phyloP scores from a whole-genome alignment of 1,140 invertebrate species.

The Papilio machaon region DNA sequence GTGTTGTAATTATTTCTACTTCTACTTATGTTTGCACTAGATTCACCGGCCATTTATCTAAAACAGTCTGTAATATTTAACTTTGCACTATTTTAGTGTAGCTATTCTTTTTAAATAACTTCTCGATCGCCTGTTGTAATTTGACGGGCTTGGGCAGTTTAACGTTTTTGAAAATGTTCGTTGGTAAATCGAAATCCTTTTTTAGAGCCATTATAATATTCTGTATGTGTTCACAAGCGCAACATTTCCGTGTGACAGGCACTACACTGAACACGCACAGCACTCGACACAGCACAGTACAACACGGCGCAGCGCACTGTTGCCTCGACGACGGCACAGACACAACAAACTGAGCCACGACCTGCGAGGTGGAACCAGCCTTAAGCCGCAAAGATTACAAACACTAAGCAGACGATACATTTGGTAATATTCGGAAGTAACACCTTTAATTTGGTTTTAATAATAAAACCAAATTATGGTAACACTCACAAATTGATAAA shows the following conservation, averaged over 20 bases:
- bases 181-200: constrained; percentile 75
- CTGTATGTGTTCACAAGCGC: constrained; percentile 57
- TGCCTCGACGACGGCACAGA: constrained; percentile 68
- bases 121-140: constrained; percentile 73
- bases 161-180: constrained; percentile 74
- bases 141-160: constrained; percentile 72
- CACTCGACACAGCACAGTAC: background rate
- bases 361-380: constrained; percentile 59
- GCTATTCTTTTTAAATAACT: constrained; percentile 74
- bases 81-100: constrained; percentile 78
- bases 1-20: constrained; percentile 52
- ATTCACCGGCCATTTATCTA: constrained; percentile 75
- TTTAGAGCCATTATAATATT: constrained; percentile 74
- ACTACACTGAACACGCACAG: constrained; percentile 60
- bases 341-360: constrained; percentile 70
- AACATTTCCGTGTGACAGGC: constrained; percentile 70
- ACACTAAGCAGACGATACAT: background rate
- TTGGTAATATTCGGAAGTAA: constrained; percentile 10
- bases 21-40: constrained; percentile 71
- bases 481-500: background rate
- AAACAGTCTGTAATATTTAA: constrained; percentile 52
- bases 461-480: background rate
- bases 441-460: background rate
- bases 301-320: constrained; percentile 42
- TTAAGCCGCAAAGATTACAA: constrained; percentile 58